Evolutionary conservation across 2,888 invertebrate species (phyloP).

Genomic region (Hipparchia sbordonii): DNA sequence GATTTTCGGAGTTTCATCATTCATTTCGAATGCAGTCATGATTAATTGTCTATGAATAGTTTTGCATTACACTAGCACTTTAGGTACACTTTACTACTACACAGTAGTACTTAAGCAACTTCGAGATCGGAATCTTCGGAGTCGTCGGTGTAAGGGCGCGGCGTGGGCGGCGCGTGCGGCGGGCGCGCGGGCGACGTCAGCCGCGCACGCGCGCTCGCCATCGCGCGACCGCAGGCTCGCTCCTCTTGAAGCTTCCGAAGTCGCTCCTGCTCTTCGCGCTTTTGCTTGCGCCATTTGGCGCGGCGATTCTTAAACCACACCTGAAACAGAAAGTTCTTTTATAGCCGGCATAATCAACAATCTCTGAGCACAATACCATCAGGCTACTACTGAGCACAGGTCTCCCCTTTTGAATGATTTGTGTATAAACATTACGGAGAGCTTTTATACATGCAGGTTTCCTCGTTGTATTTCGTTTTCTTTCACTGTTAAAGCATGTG

Average conservation of each 20-base stretch:
- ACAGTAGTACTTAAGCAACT: conserved; percentile 84
- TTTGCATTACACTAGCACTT: neutral
- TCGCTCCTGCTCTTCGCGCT: conserved; percentile 93
- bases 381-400: no score
- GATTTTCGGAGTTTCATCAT: neutral
- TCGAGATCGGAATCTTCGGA: conserved; percentile 90
- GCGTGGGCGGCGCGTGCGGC: conserved; percentile 58
- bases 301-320: conserved; percentile 98
- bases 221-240: conserved; percentile 77
- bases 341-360: neutral
- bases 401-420: no score
- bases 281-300: conserved; percentile 98
- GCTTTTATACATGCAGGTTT: no score
- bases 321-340: conserved; percentile 77
- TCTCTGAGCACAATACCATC: no score
- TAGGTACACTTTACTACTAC: neutral
- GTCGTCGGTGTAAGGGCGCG: conserved; percentile 84
- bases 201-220: conserved; percentile 58
- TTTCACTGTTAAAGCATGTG: no score
- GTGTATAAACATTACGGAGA: no score
- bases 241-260: conserved; percentile 92
- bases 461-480: no score
- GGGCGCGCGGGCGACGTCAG: conserved; percentile 62
- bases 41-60: neutral
- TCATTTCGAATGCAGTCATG: neutral